Conservation (phyloP, 2,797 vertebrate species). For the Mionectes olivaceus region DNA sequence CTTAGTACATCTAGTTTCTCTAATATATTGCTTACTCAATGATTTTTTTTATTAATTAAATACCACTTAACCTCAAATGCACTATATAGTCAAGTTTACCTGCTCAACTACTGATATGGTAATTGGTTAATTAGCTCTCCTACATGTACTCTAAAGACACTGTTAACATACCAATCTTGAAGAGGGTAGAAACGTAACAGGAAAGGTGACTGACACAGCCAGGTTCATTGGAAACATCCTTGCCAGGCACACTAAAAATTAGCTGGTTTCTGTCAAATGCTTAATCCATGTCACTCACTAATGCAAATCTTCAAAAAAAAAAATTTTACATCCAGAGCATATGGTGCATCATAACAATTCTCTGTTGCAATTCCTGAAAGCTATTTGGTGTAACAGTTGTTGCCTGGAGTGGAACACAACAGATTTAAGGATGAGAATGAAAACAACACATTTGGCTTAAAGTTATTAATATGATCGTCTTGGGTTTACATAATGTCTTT, state of each 20-base stretch:
- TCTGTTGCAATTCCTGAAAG: not conserved
- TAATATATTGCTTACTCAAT: not conserved
- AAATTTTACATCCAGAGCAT: not conserved
- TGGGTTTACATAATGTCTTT: not conserved
- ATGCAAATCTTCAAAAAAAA: not conserved
- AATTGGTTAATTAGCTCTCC: not conserved
- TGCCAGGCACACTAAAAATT: not conserved
- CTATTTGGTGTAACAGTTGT: not conserved
- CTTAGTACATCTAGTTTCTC: not conserved
- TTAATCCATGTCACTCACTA: not conserved
- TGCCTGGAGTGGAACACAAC: not conserved
- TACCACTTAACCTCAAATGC: not conserved
- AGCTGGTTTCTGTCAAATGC: not conserved
- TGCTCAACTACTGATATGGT: not conserved
- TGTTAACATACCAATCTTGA: not conserved
- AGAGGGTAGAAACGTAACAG: not conserved
- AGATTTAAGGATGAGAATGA: not conserved
- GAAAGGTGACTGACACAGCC: not conserved
- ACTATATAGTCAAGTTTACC: not conserved
- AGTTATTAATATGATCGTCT: not conserved
- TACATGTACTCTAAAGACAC: not conserved
- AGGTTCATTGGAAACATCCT: not conserved
- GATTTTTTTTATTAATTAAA: not conserved
- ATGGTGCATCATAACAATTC: not conserved
- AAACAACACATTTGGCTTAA: not conserved